Evolutionary conservation across 2,113 vertebrate species (phyloP).

Genomic region (Mus pahari): DNA sequence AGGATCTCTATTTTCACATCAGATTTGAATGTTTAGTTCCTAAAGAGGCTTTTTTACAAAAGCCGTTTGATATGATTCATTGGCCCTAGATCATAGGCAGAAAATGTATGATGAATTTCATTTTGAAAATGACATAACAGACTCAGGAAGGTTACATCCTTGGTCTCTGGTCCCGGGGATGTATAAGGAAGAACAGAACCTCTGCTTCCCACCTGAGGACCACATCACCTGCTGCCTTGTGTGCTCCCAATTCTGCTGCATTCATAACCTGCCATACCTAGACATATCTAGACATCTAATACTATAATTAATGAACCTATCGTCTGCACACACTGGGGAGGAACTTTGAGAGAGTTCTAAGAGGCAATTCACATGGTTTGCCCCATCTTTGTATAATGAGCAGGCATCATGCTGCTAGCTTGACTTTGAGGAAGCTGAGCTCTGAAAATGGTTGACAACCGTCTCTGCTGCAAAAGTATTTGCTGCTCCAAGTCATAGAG

Average conservation of each 20-base stretch:
- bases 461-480: background rate
- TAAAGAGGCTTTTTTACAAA: background rate
- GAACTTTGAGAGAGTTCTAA: background rate
- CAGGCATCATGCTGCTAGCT: too few relatives aligned
- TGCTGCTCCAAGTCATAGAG: background rate
- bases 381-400: background rate
- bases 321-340: background rate
- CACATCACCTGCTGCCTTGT: background rate
- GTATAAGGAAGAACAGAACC: background rate
- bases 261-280: background rate
- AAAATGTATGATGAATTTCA: background rate
- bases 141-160: background rate
- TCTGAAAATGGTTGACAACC: background rate
- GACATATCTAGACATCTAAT: background rate
- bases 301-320: background rate
- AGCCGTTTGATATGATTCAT: background rate
- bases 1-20: background rate
- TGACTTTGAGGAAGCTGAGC: background rate
- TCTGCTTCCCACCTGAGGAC: background rate
- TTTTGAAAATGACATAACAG: background rate
- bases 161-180: background rate
- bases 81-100: background rate
- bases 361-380: background rate
- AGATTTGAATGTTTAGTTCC: background rate
- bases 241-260: too few relatives aligned